Base-by-base conservation (phyloP, 1,140 invertebrate genomes). In the Drusus annulatus region DNA sequence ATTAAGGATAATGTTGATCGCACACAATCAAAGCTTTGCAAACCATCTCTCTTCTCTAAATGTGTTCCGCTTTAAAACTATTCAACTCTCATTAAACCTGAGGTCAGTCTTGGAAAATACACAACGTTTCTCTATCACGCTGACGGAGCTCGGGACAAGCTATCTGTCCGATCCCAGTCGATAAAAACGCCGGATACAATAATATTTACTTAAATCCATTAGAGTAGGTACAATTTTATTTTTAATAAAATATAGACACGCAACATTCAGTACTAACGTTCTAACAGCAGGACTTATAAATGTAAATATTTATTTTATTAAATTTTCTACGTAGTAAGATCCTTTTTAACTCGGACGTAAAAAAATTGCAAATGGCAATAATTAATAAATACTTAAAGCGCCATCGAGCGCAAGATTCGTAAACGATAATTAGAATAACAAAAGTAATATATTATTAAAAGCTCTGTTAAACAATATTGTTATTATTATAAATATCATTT, bases 91-190 rank as follows among this genome's bases (percentile, higher is more conserved):
- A 78, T 76, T 78, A 69, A 79, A 79, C 68, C 60, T 76, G 76
- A 75, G 65, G 58, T 79, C 81, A 82, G 81, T 82, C 81, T 79
- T 79, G 78, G 78, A 77, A 77, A 79, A 17, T 81, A 78, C 75
- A 78, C 73, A 81, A 63, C 58, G 21, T 74, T 50, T 51, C 21
- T 71, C 31, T 54, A 51, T 17, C 51, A 31, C 73, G 51, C 51
- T 62, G 54, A 31, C 45, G 52, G 15, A 71, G 58, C 51, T 60
- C 36, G 28, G 31, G 36, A 65, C 16, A 50, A 16, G 36, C 25
- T 6, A 3, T 10, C 51, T 62, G 23, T 76, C 56, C 65, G 58
- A 52, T 71, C 62, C 51, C 50, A n/a, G 28, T 50, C 17, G 50
- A n/a, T 45, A 71, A 50, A 10, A 36, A 45, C 68, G 21, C 19